Conservation (phyloP, 2,888 invertebrate species). For the Rhynchonema sp. region DNA sequence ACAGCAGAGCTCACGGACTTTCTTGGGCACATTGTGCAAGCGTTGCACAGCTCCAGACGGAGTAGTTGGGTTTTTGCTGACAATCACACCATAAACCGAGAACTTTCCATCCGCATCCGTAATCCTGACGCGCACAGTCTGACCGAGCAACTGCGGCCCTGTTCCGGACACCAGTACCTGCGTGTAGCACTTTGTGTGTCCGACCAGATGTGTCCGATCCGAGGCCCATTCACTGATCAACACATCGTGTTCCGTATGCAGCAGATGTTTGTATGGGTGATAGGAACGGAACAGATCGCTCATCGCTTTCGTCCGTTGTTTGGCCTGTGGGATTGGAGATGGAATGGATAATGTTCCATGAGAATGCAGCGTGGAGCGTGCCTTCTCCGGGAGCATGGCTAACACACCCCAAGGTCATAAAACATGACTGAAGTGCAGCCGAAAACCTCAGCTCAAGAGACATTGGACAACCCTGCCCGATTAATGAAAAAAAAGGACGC, state of each 20-base stretch:
- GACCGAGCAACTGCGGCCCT: conserved; percentile 49
- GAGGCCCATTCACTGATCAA: conserved; percentile 80
- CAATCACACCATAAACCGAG: not conserved
- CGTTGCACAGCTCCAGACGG: too few species aligned
- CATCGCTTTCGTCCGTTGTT: conserved; percentile 62
- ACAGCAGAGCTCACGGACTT: too few species aligned
- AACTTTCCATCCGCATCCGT: conserved; percentile 24
- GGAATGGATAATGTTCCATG: too few species aligned
- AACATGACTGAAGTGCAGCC: too few species aligned
- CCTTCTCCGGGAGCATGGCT: too few species aligned
- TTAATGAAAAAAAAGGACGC: too few species aligned
- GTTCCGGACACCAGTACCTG: conserved; percentile 38
- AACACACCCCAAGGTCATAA: too few species aligned
- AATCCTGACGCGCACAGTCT: conserved; percentile 57
- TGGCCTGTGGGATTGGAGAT: too few species aligned
- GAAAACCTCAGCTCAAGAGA: too few species aligned
- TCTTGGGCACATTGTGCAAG: too few species aligned
- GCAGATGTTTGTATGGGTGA: conserved; percentile 49
- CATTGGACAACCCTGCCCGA: not conserved
- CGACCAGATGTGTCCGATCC: conserved; percentile 71
- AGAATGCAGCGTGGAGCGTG: too few species aligned
- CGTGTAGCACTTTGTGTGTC: conserved; percentile 83
- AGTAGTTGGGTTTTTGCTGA: too few species aligned
- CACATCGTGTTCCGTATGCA: conserved; percentile 39
- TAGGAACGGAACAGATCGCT: conserved; percentile 73